Evolutionary conservation across 2,888 invertebrate genomes (phyloP), one percentile per base, ranked within the genome.

Genomic region (Leptodirus hochenwartii): DNA sequence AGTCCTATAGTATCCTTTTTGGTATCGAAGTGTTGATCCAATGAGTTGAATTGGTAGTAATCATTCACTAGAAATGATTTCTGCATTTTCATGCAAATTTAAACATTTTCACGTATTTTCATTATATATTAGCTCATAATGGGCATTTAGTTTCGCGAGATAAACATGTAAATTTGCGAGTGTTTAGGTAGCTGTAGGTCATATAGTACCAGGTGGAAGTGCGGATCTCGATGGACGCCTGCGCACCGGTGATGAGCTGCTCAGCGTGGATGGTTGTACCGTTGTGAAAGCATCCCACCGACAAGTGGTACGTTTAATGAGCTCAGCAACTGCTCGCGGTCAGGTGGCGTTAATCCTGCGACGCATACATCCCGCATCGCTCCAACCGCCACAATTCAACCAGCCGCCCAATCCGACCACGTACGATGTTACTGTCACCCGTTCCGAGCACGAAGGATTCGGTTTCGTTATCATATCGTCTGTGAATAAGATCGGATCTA

Each of bases 391-490:
- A 27, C n/a, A n/a, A n/a, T n/a, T n/a, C 15, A n/a, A n/a, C n/a
- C n/a, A n/a, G n/a, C n/a, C n/a, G n/a, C n/a, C n/a, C n/a, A n/a
- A n/a, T n/a, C n/a, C n/a, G n/a, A n/a, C n/a, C 47, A 87, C 91
- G 0, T 91, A 91, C 47, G 90, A 95, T 56, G 88, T 96, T 4
- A 79, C 82, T 2, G 84, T 96, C 2, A 77, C 77, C 35, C 64
- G 93, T 29, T 72, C 73, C 50, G 91, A 93, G 47, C 84, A 78
- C 39, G 96, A 98, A 56, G 96, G 96, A 4, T 98, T 98, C 54
- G 98, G 98, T 8, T 98, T 98, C 56, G 95, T 96, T 27, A 93
- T 98, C 41, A 95, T 96, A 44, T 93, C 95, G 0, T 88, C 88
- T 4, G 82, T 88, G 3, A 87, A 85, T 41, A 80, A 79, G 56